Evolutionary conservation across 1,140 invertebrate species (phyloP), one percentile per base, ranked within the genome.

Genomic region (Drusus annulatus): DNA sequence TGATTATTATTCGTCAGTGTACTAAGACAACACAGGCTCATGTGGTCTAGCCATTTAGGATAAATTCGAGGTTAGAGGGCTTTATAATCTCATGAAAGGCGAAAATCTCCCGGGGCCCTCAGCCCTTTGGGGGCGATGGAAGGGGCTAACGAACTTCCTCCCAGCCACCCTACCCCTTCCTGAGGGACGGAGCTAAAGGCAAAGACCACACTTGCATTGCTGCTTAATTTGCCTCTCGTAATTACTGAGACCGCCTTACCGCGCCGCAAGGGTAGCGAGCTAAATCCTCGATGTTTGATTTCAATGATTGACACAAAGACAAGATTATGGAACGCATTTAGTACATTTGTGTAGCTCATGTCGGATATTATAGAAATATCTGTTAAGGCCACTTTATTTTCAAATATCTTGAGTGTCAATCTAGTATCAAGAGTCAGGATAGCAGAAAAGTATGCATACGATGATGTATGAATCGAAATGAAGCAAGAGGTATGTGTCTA

Each of bases 201-300:
- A 52, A 15, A 56, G 79, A 83, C 82, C 82, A 83, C 79, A 83
- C 81, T 83, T 83, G 81, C 79, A 88, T 89, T 86, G 89, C 88
- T 89, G 89, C 88, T 90, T 89, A 89, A 90, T 90, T 90, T 90
- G 88, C 89, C 88, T 89, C 88, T 89, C 88, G 88, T 89, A 90
- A 90, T 90, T 90, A 89, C 89, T 90, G 87, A 62, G 78, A 81
- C 77, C 74, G 80, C 73, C 74, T 74, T 78, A 75, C 62, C 74
- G 31, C 69, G 50, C 76, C 52, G 16, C 19, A 62, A 79, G 71
- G 71, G 76, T 16, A 50, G 36, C 74, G n/a, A 28, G 74, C 17
- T 4, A 25, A 71, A 71, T 52, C 45, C 10, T 45, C 13, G 1
- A 45, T 50, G 68, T 51, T 71, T 3, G 31, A 17, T 52, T 19